Percentiles rank a stretch among this genome's conserved stretches.
These are phyloP conservation scores for Gonioctena quinquepunctata DNA, from an alignment of 1,140 invertebrate species.

Conservation along the genomic window DNA sequence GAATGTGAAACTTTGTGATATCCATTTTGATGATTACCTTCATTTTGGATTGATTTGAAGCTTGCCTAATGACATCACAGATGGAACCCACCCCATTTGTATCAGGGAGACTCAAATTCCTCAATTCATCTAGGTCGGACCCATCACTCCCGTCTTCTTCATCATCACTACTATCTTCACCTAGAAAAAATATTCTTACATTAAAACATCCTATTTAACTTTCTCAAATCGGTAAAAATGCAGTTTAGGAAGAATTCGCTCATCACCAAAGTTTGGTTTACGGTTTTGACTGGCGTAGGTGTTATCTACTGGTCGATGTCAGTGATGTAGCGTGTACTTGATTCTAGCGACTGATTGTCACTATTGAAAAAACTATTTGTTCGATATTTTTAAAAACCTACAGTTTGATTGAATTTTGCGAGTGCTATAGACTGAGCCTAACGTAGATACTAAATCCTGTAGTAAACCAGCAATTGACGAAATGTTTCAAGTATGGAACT, in stretches of 20 bases:
- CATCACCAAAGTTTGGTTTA: not conserved
- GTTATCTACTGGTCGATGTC: too few species aligned
- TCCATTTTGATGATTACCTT: constrained; percentile 27
- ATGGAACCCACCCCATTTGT: constrained; percentile 52
- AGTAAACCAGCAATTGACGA: too few species aligned
- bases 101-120: constrained; percentile 43
- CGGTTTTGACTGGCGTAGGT: not conserved
- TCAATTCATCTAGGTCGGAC: constrained; percentile 54
- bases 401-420: too few species aligned
- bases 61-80: constrained; percentile 61
- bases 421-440: too few species aligned
- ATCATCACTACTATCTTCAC: constrained; percentile 52
- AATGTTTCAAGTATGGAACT: too few species aligned
- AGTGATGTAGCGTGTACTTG: too few species aligned
- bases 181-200: constrained; percentile 23
- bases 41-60: constrained; percentile 44
- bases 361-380: too few species aligned
- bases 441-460: too few species aligned
- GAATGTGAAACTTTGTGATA: too few species aligned
- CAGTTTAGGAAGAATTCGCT: too few species aligned
- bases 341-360: too few species aligned
- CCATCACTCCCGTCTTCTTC: constrained; percentile 52
- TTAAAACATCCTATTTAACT: not conserved
- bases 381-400: too few species aligned
- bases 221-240: not conserved